Conservation (phyloP, 2,113 vertebrate species). For the Zapus hudsonius region DNA sequence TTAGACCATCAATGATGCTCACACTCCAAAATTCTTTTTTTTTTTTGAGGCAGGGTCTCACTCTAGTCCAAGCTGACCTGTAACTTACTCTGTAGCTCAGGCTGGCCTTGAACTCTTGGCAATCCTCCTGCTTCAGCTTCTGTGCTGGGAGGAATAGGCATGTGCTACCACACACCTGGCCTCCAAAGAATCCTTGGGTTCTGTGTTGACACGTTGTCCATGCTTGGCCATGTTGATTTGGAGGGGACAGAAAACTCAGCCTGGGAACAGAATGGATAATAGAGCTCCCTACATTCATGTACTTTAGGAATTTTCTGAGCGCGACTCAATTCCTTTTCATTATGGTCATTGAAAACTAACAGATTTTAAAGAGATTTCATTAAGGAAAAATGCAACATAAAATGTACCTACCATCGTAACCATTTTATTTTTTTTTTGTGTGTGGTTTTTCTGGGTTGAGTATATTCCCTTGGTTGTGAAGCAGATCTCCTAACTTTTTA, state of each 20-base stretch:
- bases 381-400: neutral
- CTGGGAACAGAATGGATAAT: neutral
- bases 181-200: neutral
- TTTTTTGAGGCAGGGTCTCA: no score
- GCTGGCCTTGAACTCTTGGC: no score
- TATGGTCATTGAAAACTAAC: constrained; percentile 29
- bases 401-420: neutral
- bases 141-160: no score
- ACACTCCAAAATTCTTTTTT: neutral
- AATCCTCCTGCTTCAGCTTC: no score
- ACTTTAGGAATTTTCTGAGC: neutral
- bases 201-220: neutral
- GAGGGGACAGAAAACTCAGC: neutral
- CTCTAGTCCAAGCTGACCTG: no score
- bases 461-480: neutral
- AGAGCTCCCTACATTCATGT: neutral
- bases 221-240: neutral
- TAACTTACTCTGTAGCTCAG: no score
- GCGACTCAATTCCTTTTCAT: constrained; percentile 25
- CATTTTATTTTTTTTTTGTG: neutral
- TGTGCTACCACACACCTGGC: no score
- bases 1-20: neutral
- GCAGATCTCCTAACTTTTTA: neutral
- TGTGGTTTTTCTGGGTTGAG: neutral
- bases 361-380: neutral